Percentiles rank a stretch among this genome's conserved stretches.
phyloP scores from a whole-genome alignment of 1,140 invertebrate species.

The Galendromus occidentalis region DNA sequence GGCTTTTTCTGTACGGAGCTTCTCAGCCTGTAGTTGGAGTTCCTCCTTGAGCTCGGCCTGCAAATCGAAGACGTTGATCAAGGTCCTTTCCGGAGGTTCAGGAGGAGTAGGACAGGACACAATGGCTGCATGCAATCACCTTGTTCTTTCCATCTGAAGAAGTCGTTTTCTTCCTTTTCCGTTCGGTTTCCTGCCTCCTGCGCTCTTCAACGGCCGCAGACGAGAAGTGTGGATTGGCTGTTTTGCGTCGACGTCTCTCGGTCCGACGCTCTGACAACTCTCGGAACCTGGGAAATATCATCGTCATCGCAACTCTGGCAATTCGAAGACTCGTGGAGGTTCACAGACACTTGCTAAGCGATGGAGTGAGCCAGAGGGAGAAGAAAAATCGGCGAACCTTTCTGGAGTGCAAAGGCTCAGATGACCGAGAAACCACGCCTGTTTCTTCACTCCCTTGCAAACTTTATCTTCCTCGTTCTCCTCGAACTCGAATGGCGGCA shows the following conservation, averaged over 20 bases:
- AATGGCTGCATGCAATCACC: neutral
- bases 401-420: neutral
- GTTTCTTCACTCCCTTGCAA: neutral
- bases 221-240: slow-evolving; percentile 29
- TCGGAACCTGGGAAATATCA: neutral
- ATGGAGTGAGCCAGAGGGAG: neutral
- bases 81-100: no score
- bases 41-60: neutral
- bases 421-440: neutral
- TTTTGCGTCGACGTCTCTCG: slow-evolving; percentile 27
- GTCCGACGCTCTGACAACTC: neutral
- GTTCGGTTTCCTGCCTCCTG: neutral
- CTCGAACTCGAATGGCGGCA: no score
- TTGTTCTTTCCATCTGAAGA: neutral
- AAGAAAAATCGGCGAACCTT: neutral
- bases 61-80: neutral
- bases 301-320: no score
- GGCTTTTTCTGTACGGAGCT: neutral
- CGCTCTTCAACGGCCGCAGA: slow-evolving; percentile 22
- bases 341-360: neutral
- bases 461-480: no score
- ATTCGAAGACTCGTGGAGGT: neutral
- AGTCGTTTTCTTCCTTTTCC: neutral
- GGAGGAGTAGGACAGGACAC: no score
- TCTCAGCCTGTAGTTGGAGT: neutral